phyloP scores from a whole-genome alignment of 2,888 invertebrate genomes.

The Celastrina argiolus region DNA sequence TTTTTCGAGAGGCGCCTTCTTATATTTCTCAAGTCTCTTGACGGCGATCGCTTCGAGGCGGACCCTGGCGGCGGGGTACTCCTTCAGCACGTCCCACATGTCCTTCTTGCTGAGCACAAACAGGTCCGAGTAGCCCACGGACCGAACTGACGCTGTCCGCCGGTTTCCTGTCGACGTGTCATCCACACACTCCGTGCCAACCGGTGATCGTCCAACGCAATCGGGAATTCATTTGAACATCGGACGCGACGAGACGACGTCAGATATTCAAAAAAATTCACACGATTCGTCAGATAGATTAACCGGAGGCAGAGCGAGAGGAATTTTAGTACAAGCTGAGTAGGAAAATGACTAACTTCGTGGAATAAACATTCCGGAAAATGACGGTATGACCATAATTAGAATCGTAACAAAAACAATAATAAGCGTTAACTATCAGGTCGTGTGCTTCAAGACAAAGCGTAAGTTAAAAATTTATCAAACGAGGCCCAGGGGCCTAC shows the following conservation, averaged over 20 bases:
- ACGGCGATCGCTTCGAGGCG: constrained; percentile 98
- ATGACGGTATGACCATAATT: constrained; percentile 47
- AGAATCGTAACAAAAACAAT: constrained; percentile 43
- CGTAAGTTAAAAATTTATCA: constrained; percentile 51
- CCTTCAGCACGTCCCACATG: constrained; percentile 99
- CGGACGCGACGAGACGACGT: neutral
- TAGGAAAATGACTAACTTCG: constrained; percentile 26
- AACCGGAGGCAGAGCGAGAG: constrained; percentile 47
- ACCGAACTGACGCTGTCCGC: constrained; percentile 97
- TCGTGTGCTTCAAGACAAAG: constrained; percentile 64
- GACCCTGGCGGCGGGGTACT: constrained; percentile 95
- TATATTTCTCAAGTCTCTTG: constrained; percentile 97
- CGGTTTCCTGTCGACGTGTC: constrained; percentile 91
- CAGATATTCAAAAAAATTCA: constrained; percentile 19
- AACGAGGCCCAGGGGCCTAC: constrained; percentile 41
- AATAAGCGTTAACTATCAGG: constrained; percentile 65
- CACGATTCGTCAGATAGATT: constrained; percentile 30
- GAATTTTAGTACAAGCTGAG: constrained; percentile 22
- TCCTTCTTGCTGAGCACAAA: constrained; percentile 99
- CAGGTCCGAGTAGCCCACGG: constrained; percentile 98
- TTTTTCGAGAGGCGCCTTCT: constrained; percentile 94
- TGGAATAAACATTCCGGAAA: constrained; percentile 34
- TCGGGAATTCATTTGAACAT: constrained; percentile 46
- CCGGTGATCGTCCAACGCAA: constrained; percentile 55
- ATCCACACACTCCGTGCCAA: constrained; percentile 78